phyloP scores from a whole-genome alignment of 1,140 invertebrate genomes.

The Euura saliciscinereae region DNA sequence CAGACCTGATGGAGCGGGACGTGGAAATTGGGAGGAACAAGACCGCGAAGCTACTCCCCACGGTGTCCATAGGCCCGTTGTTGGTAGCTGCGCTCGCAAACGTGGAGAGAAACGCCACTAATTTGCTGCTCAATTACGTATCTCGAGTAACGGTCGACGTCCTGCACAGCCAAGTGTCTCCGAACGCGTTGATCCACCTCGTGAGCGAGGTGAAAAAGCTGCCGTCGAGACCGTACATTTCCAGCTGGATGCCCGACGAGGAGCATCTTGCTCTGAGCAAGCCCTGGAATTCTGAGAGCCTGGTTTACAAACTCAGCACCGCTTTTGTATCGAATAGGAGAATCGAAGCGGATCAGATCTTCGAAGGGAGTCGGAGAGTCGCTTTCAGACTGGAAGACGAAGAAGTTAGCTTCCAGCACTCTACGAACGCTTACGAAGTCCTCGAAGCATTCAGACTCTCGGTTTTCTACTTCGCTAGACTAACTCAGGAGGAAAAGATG shows the following conservation, averaged over 20 bases:
- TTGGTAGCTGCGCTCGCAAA: slow-evolving; percentile 41
- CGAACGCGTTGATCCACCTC: slow-evolving; percentile 37
- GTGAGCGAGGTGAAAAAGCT: slow-evolving; percentile 30
- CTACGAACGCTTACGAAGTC: slow-evolving; percentile 34
- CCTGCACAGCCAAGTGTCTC: slow-evolving; percentile 47
- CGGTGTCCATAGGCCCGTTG: slow-evolving; percentile 39
- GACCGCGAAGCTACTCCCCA: slow-evolving; percentile 19
- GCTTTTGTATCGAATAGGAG: slow-evolving; percentile 24
- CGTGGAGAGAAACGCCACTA: slow-evolving; percentile 31
- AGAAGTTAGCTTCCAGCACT: slow-evolving; percentile 25
- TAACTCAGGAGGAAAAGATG: slow-evolving; percentile 27
- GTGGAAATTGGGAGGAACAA: not conserved
- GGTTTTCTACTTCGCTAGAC: slow-evolving; percentile 49
- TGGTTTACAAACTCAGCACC: slow-evolving; percentile 31
- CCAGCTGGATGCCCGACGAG: slow-evolving; percentile 32
- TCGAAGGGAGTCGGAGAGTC: slow-evolving; percentile 18
- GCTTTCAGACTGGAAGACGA: slow-evolving; percentile 28
- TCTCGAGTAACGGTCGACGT: slow-evolving; percentile 39
- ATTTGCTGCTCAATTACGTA: slow-evolving; percentile 34
- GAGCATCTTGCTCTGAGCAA: slow-evolving; percentile 23
- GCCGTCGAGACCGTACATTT: slow-evolving; percentile 36
- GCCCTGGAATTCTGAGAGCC: slow-evolving; percentile 19
- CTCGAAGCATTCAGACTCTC: slow-evolving; percentile 34
- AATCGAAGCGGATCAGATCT: slow-evolving; percentile 27
- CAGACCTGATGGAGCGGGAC: slow-evolving; percentile 13